phyloP scores from a whole-genome alignment of 1,140 invertebrate genomes.

The Pseudomyrmex gracilis region DNA sequence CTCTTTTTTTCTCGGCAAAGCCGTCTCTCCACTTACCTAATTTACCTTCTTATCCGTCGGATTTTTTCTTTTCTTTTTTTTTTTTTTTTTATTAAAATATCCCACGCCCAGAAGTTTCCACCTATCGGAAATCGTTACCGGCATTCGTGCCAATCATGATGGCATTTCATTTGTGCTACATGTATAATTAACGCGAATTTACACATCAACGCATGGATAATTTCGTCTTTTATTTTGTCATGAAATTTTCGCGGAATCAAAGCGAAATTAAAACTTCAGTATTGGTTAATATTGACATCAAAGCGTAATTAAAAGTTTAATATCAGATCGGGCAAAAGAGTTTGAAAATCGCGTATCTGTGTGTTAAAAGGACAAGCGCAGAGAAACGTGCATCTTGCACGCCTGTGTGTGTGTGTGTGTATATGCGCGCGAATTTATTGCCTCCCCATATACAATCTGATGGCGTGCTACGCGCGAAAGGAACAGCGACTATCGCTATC shows the following conservation, averaged over 20 bases:
- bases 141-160: slow-evolving; percentile 1
- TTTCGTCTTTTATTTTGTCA: neutral
- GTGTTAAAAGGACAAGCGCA: too few species aligned
- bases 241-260: neutral
- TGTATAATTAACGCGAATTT: slow-evolving; percentile 30
- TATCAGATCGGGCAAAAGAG: too few species aligned
- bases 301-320: too few species aligned
- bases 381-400: neutral
- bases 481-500: slow-evolving; percentile 41
- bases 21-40: neutral
- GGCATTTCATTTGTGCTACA: slow-evolving; percentile 14
- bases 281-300: neutral
- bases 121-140: slow-evolving; percentile 45
- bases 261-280: neutral
- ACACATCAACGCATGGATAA: slow-evolving; percentile 7
- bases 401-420: neutral
- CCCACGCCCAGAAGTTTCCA: neutral
- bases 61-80: slow-evolving; percentile 27
- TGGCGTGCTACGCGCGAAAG: slow-evolving; percentile 21
- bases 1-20: too few species aligned
- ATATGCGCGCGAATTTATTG: neutral
- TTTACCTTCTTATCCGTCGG: slow-evolving; percentile 28
- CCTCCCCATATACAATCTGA: neutral
- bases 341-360: too few species aligned
- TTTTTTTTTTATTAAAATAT: slow-evolving; percentile 19